phyloP scores from a whole-genome alignment of 1,140 invertebrate species.

The honey bee (Apis mellifera) region DNA sequence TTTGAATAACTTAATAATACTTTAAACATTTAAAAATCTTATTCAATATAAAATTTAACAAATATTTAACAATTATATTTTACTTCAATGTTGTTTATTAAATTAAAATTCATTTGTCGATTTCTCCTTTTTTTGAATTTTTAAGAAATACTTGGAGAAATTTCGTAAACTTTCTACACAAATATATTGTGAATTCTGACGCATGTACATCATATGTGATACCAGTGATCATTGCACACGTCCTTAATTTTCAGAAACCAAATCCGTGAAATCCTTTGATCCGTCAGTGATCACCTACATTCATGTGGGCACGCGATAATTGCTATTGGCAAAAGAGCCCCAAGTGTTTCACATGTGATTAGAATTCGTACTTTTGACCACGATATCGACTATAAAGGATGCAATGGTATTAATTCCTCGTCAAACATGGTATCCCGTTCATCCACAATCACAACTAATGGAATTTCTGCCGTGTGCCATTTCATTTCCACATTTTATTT shows the following conservation, averaged over 20 bases:
- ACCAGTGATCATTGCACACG: background rate
- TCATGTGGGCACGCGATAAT: slow-evolving; percentile 11
- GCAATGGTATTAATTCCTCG: background rate
- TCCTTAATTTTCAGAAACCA: slow-evolving; percentile 15
- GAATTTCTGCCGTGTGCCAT: too few relatives aligned
- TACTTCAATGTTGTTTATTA: too few relatives aligned
- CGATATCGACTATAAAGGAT: background rate
- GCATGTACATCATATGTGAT: background rate
- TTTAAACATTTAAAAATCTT: too few relatives aligned
- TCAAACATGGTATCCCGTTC: too few relatives aligned
- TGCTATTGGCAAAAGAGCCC: background rate
- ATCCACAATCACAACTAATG: too few relatives aligned
- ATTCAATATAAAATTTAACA: too few relatives aligned
- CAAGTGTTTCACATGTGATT: background rate
- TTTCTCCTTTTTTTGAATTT: too few relatives aligned
- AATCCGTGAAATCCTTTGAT: slow-evolving; percentile 7
- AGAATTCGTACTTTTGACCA: background rate
- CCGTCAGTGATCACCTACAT: slow-evolving; percentile 8
- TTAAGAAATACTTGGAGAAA: background rate
- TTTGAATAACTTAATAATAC: too few relatives aligned
- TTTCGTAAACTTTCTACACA: background rate
- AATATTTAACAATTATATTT: too few relatives aligned
- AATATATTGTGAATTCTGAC: background rate
- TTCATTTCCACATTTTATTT: too few relatives aligned
- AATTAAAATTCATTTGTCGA: too few relatives aligned